phyloP scores from a whole-genome alignment of 2,113 vertebrate genomes.

The Leucoraja erinaceus region DNA sequence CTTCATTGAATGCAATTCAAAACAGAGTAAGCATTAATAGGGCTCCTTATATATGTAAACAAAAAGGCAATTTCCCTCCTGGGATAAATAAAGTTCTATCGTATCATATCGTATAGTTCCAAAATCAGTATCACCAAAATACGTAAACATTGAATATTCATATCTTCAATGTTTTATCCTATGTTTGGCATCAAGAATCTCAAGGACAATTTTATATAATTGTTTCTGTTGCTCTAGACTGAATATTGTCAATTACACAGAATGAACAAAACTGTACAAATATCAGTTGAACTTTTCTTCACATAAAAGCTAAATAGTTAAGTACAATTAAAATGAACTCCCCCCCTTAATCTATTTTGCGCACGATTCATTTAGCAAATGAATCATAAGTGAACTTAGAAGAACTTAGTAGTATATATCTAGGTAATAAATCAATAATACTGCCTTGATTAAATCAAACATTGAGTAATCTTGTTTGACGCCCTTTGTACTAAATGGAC shows the following conservation, averaged over 20 bases:
- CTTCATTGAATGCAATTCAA: not conserved
- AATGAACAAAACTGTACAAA: not conserved
- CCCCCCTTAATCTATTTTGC: not conserved
- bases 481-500: too few relatives aligned
- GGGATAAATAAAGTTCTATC: too few relatives aligned
- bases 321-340: not conserved
- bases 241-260: not conserved
- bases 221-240: not conserved
- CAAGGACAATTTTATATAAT: not conserved
- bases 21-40: not conserved
- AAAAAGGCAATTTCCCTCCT: not conserved
- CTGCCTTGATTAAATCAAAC: not conserved
- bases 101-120: not conserved
- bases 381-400: not conserved
- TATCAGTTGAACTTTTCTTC: not conserved
- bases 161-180: not conserved
- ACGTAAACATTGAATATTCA: not conserved
- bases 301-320: not conserved
- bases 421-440: not conserved
- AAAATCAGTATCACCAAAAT: not conserved
- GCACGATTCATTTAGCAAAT: not conserved
- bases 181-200: not conserved
- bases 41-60: not conserved
- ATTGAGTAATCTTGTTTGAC: not conserved
- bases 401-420: not conserved